phyloP scores from a whole-genome alignment of 1,140 invertebrate species.

The Euwallacea similis region DNA sequence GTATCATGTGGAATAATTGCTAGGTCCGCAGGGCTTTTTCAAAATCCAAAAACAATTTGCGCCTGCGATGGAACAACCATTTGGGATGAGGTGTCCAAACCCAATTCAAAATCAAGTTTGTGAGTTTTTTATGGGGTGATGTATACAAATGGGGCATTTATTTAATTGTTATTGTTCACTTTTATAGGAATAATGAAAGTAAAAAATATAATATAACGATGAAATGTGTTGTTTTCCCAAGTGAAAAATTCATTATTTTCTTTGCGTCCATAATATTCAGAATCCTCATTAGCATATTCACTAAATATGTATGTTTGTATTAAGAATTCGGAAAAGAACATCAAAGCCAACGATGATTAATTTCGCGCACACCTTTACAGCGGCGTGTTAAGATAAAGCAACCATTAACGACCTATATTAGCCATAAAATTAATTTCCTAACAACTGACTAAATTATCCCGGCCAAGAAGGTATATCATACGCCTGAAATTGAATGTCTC shows the following conservation, averaged over 20 bases:
- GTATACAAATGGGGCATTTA: too few relatives aligned
- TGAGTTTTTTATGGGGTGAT: not conserved
- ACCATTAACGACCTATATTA: not conserved
- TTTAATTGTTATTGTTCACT: too few relatives aligned
- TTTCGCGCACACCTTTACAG: not conserved
- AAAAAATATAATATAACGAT: too few relatives aligned
- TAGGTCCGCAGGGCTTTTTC: constrained; percentile 75
- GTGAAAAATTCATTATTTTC: not conserved
- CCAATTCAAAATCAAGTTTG: constrained; percentile 34
- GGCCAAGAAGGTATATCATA: too few relatives aligned
- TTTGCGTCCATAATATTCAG: not conserved
- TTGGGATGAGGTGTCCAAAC: constrained; percentile 67
- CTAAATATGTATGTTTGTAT: constrained; percentile 36
- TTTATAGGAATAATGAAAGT: too few relatives aligned
- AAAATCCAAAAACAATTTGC: constrained; percentile 81
- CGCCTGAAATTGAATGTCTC: too few relatives aligned
- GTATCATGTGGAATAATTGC: constrained; percentile 78
- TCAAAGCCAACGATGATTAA: constrained; percentile 26
- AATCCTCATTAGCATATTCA: constrained; percentile 30
- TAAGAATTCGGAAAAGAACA: constrained; percentile 21
- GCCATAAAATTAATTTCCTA: not conserved
- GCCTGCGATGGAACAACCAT: constrained; percentile 78
- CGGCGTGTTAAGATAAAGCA: not conserved
- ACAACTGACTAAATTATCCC: too few relatives aligned
- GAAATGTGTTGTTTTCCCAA: too few relatives aligned